phyloP scores from a whole-genome alignment of 2,797 vertebrate species.

The Microchirus variegatus region DNA sequence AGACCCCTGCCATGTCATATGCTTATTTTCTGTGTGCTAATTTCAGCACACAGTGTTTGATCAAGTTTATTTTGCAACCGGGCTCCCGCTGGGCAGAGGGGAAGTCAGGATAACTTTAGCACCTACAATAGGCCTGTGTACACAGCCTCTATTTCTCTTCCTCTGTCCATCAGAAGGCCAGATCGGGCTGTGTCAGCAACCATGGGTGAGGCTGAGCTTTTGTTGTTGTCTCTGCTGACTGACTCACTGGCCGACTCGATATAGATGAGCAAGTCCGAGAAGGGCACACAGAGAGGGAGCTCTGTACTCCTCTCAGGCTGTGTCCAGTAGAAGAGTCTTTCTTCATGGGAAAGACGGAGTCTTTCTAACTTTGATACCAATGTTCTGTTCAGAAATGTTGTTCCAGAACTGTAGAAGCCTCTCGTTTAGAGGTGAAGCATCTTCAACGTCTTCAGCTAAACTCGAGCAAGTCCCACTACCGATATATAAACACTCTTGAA shows the following conservation, averaged over 20 bases:
- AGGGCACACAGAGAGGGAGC: background rate
- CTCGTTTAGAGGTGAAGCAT: too few species aligned
- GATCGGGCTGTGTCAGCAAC: conserved; percentile 66
- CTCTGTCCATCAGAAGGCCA: conserved; percentile 38
- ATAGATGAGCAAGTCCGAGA: conserved; percentile 20
- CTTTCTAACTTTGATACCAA: too few species aligned
- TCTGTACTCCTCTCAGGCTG: too few species aligned
- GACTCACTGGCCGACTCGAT: conserved; percentile 28
- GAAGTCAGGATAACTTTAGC: conserved; percentile 58
- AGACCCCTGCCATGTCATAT: background rate
- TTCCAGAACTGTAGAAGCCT: too few species aligned
- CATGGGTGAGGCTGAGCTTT: conserved; percentile 43
- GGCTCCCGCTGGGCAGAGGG: conserved; percentile 24
- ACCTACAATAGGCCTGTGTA: conserved; percentile 45
- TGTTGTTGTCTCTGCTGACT: conserved; percentile 55
- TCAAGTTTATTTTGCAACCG: conserved; percentile 37
- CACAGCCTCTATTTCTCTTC: conserved; percentile 55
- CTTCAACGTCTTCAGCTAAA: too few species aligned
- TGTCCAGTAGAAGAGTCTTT: too few species aligned
- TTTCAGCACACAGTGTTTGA: conserved; percentile 42
- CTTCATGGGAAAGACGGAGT: too few species aligned
- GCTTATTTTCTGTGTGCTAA: background rate
- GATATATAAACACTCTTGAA: too few species aligned
- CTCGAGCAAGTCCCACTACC: too few species aligned
- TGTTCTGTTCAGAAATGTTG: too few species aligned